A percentile compares a stretch with the other conserved stretches of the same genome.
Conservation (phyloP, 2,797 vertebrate genomes). For the Falco rusticolus region DNA sequence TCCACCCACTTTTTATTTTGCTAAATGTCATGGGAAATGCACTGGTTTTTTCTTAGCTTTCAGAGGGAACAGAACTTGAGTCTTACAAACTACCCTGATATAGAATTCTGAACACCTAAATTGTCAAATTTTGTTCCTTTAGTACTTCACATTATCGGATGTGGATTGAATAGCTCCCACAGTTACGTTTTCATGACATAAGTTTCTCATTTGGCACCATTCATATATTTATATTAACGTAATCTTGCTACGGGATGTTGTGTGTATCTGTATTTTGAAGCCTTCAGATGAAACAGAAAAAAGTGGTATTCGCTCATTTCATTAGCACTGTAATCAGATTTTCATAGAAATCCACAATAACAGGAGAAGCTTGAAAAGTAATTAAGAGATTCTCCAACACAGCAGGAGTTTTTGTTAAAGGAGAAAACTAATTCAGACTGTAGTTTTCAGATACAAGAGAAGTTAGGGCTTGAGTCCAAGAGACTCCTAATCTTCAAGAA, state of each 20-base stretch:
- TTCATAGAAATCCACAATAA: conserved; percentile 65
- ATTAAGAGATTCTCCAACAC: conserved; percentile 75
- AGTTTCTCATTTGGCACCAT: conserved; percentile 3
- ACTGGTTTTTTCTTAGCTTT: conserved; percentile 14
- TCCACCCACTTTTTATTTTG: not conserved
- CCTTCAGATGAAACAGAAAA: conserved; percentile 52
- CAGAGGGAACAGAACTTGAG: not conserved
- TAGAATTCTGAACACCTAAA: conserved; percentile 23
- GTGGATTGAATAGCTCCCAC: not conserved
- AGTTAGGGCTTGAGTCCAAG: conserved; percentile 29
- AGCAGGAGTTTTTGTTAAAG: conserved; percentile 66
- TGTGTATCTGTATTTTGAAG: conserved; percentile 42
- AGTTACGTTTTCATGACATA: not conserved
- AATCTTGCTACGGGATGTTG: conserved; percentile 12
- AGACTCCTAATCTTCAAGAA: conserved; percentile 55
- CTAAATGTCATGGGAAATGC: not conserved
- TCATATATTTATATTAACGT: conserved; percentile 15
- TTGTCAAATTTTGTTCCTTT: conserved; percentile 23
- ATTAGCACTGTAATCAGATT: conserved; percentile 72
- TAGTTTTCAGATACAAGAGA: conserved; percentile 53
- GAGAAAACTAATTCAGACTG: conserved; percentile 65
- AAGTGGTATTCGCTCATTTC: conserved; percentile 58
- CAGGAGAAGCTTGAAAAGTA: conserved; percentile 72
- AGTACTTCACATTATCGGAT: not conserved
- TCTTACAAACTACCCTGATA: not conserved